Conservation (phyloP, 2,888 invertebrate genomes). For the Sceliomorpha sp. region DNA sequence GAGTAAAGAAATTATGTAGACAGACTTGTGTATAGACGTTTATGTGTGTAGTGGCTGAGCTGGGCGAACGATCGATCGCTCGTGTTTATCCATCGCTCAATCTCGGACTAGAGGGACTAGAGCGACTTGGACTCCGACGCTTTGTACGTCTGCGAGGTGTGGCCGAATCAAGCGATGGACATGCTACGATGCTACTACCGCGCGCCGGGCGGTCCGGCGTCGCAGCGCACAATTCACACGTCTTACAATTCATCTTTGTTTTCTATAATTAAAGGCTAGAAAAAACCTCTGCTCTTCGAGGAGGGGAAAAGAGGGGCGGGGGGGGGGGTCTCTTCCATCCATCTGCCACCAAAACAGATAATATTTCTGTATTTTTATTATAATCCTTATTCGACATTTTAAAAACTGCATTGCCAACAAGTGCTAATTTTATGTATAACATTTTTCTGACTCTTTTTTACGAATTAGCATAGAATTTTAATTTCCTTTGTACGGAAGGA, state of each 20-base stretch:
- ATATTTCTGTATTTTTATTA: no score
- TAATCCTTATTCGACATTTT: no score
- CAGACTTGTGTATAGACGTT: slow-evolving; percentile 13
- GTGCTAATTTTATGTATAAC: no score
- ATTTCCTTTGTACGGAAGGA: no score
- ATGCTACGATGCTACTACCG: slow-evolving; percentile 22
- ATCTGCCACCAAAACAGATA: no score
- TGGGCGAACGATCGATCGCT: slow-evolving; percentile 65
- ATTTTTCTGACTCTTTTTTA: no score
- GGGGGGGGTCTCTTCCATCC: no score
- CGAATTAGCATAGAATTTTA: no score
- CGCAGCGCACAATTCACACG: slow-evolving; percentile 26
- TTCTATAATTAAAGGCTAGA: slow-evolving; percentile 16
- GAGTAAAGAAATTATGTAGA: slow-evolving; percentile 39
- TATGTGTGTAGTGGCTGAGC: slow-evolving; percentile 64
- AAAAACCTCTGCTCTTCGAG: background rate
- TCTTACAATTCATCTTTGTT: slow-evolving; percentile 22
- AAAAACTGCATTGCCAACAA: no score
- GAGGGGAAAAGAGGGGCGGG: no score
- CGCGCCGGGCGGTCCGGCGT: slow-evolving; percentile 19
- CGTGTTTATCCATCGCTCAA: slow-evolving; percentile 69
- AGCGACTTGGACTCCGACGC: slow-evolving; percentile 6
- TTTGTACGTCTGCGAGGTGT: slow-evolving; percentile 48
- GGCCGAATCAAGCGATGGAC: slow-evolving; percentile 35
- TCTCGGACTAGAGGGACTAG: slow-evolving; percentile 52